These are phyloP conservation scores for Pachydiplax longipennis DNA, from an alignment of 2,888 invertebrate genomes.

Conservation along the genomic window DNA sequence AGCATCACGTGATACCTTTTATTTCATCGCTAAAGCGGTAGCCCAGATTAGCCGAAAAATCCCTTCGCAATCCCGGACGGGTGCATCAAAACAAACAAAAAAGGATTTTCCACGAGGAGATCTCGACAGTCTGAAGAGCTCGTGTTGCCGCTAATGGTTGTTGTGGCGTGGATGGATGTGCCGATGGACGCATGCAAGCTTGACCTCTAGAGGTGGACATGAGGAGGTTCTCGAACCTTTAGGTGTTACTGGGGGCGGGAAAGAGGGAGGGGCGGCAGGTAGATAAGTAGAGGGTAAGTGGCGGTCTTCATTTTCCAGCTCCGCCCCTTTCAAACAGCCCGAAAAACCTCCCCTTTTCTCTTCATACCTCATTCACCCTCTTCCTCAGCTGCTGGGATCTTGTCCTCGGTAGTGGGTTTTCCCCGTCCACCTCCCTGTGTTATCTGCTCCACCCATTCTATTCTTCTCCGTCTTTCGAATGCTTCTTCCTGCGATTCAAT, in stretches of 20 bases:
- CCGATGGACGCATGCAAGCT: background rate
- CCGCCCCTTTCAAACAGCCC: conserved; percentile 5
- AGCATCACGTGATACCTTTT: background rate
- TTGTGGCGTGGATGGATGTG: background rate
- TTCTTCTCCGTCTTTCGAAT: background rate
- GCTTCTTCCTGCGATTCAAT: background rate
- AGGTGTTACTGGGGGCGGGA: background rate
- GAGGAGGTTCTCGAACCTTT: background rate
- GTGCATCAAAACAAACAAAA: background rate
- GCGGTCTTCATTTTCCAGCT: conserved; percentile 25
- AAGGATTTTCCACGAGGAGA: background rate
- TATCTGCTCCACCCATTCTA: background rate
- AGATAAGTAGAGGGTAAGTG: conserved; percentile 6
- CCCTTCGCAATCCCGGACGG: background rate
- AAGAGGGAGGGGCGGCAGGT: background rate
- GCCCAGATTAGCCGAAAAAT: background rate
- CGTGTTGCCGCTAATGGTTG: background rate
- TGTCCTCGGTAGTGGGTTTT: background rate
- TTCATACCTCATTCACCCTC: background rate
- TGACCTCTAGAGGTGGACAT: background rate
- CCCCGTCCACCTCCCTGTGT: background rate
- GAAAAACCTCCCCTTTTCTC: background rate
- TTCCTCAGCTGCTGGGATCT: background rate
- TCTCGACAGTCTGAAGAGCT: background rate
- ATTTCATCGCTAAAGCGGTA: background rate